Evolutionary conservation across 2,797 vertebrate genomes (phyloP).

Genomic region (Pantherophis vulpinus): DNA sequence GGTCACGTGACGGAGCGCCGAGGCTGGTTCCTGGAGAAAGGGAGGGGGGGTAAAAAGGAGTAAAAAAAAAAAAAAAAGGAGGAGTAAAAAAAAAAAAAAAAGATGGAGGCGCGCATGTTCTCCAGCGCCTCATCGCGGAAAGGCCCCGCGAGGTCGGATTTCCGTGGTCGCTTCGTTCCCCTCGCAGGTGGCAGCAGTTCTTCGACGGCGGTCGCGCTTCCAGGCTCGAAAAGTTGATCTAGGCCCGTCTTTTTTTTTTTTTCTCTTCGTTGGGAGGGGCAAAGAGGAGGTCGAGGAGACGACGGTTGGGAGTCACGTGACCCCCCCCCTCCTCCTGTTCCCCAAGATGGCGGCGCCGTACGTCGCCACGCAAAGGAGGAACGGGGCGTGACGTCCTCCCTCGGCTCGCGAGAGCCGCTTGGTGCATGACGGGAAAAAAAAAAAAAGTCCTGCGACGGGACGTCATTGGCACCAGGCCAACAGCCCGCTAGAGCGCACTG

Average conservation of each 20-base stretch:
- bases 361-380: neutral
- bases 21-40: neutral
- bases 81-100: neutral
- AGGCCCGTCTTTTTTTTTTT: constrained; percentile 19
- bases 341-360: constrained; percentile 39
- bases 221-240: neutral
- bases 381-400: too few relatives aligned
- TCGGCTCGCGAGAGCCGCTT: constrained; percentile 35
- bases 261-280: constrained; percentile 53
- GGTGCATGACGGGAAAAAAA: constrained; percentile 48
- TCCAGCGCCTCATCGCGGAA: neutral
- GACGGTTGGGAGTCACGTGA: constrained; percentile 52
- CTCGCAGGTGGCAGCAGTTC: neutral
- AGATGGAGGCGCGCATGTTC: neutral
- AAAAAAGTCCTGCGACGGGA: too few relatives aligned
- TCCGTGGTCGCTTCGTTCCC: neutral
- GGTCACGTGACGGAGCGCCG: constrained; percentile 25
- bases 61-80: neutral
- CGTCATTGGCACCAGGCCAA: constrained; percentile 54
- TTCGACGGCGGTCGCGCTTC: neutral
- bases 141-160: fast-evolving
- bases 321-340: too few relatives aligned
- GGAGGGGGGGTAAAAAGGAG: fast-evolving
- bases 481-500: fast-evolving
- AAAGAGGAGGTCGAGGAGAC: constrained; percentile 30